Evolutionary conservation across 2,888 invertebrate genomes (phyloP).

Genomic region (Lycia hirtaria): DNA sequence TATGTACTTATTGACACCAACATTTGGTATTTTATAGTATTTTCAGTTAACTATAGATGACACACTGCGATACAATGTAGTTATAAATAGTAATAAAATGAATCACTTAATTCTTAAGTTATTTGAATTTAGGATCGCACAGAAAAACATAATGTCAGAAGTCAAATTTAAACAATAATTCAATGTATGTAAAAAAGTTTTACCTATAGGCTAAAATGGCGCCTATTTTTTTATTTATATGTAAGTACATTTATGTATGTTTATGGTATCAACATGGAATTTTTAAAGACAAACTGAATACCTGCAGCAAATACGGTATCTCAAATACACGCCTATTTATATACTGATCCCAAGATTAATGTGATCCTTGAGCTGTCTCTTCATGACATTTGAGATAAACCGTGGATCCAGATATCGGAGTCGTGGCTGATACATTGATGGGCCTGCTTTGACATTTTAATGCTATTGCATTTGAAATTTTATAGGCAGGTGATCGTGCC

Average conservation of each 20-base stretch:
- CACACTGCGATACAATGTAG: no score
- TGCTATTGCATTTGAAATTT: conserved; percentile 37
- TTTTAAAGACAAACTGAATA: background rate
- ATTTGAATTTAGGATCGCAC: no score
- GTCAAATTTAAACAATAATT: no score
- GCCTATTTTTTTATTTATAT: no score
- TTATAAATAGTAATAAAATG: no score
- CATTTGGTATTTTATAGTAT: background rate
- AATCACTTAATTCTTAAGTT: no score
- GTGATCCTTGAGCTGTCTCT: conserved; percentile 62
- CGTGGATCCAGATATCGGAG: conserved; percentile 52
- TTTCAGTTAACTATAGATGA: no score
- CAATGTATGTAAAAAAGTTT: no score
- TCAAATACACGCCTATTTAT: background rate
- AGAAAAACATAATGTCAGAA: no score
- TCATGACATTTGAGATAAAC: conserved; percentile 63
- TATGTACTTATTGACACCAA: background rate
- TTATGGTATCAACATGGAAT: no score
- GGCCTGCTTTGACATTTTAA: conserved; percentile 28
- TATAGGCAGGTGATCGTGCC: conserved; percentile 37
- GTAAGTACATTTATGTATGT: no score
- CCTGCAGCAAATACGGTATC: background rate
- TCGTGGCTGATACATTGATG: conserved; percentile 25
- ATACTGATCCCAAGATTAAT: conserved; percentile 53
- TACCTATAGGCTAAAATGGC: no score